A percentile compares a stretch with the other conserved stretches of the same genome.
These are phyloP conservation scores for Brotula barbata DNA, from an alignment of 2,797 vertebrate genomes.

Conservation along the genomic window DNA sequence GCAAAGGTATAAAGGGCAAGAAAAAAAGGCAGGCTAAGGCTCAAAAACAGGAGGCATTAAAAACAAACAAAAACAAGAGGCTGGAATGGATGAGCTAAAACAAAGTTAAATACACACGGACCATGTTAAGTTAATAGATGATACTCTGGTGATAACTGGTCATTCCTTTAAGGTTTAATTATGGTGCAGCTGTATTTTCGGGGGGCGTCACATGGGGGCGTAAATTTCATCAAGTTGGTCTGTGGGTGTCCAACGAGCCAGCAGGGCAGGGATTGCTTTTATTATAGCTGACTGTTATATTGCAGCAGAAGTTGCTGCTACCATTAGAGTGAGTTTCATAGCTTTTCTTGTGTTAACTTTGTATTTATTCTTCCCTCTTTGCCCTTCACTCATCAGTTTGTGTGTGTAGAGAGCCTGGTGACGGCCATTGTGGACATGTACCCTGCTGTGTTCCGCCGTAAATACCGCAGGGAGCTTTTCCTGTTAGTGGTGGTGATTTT, in stretches of 20 bases:
- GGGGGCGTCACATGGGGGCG: too few species aligned
- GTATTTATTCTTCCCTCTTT: too few species aligned
- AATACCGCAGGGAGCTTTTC: slow-evolving; percentile 89
- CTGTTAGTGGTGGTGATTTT: slow-evolving; percentile 86
- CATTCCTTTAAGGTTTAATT: not conserved
- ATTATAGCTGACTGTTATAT: not conserved
- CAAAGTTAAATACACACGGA: too few species aligned
- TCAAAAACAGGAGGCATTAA: too few species aligned
- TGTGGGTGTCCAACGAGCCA: not conserved
- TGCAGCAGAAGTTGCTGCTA: not conserved
- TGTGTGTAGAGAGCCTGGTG: slow-evolving; percentile 94
- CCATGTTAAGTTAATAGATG: too few species aligned
- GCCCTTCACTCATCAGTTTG: slow-evolving; percentile 79
- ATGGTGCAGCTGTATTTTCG: not conserved
- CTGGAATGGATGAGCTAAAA: too few species aligned
- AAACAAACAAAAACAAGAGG: too few species aligned
- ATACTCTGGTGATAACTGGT: too few species aligned
- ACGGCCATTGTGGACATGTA: slow-evolving; percentile 96
- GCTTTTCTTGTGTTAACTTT: not conserved
- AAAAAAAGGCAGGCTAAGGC: too few species aligned
- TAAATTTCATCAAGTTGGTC: not conserved
- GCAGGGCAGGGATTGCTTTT: not conserved
- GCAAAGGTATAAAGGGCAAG: too few species aligned
- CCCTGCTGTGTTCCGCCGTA: slow-evolving; percentile 87
- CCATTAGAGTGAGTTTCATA: not conserved